Evolutionary conservation across 2,113 vertebrate genomes (phyloP), one percentile per base, ranked within the genome.

Genomic region (Pteropus alecto): DNA sequence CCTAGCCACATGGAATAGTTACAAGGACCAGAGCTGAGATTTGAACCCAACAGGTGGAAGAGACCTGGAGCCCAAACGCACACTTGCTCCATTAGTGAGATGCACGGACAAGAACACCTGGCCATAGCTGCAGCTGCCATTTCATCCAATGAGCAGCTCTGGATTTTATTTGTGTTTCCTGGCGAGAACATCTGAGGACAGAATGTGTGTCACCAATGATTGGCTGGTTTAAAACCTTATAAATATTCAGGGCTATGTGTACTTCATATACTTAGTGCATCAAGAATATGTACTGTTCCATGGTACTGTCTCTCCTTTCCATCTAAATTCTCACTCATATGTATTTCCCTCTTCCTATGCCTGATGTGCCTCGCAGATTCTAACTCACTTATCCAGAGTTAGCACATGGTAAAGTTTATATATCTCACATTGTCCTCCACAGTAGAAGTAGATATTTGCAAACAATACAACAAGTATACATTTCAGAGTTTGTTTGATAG

Each of bases 291-390:
- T 2, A 18, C n/a, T 2, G 19, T 18, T 28, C 56, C 5, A 0
- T 14, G 30, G 7, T 7, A 18, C 28, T 26, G 46, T 10, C 35
- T 0, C 15, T 2, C 30, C 68, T 43, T 54, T 9, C 70, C n/a
- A 3, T 33, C 61, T 8, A 13, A 5, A 7, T 24, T 19, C 21
- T 16, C 21, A 7, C 58, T 10, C 38, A 21, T 0, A 14, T 3
- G 0, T 8, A 0, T 30, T 33, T 13, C 5, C 5, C n/a, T 26
- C 19, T 7, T 38, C 12, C 33, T 8, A 2, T 4, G 14, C 21
- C n/a, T 14, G 22, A 28, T 11, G 8, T 22, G 16, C 30, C 28
- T 46, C 82, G 1, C 30, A 56, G 46, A 65, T 16, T 26, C 63
- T 28, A 24, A 84, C 21, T 77, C 13, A 6, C 5, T 1, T 11